Evolutionary conservation across 64 coral and sea anemone species (phyloP), one percentile per base, ranked within the genome.

Genomic region (Montipora sp.): DNA sequence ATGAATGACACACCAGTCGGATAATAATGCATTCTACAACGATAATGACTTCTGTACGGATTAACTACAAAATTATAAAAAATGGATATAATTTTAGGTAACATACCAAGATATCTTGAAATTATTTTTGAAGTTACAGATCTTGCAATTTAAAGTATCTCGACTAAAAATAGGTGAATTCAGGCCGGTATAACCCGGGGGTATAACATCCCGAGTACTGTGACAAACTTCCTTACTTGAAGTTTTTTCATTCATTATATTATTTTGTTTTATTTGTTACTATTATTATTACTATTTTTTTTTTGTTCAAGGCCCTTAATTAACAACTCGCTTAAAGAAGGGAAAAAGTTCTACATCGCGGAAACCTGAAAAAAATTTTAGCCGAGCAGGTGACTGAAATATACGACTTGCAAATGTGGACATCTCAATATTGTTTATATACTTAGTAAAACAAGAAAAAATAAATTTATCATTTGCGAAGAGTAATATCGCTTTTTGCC

Each of bases 381-480:
- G 18, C 4, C 19, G 3, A 71, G 68, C 68, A 71, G 68, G 68
- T 71, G 68, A 8, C 68, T 15, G 22, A 23, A 71, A 71, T 23
- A 71, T 71, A 0, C 14, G 18, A 71, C 3, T 21, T 71, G 68
- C 20, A 3, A 23, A 21, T n/a, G 68, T 71, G 68, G 68, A 71
- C 3, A 71, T 7, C 18, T 8, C 10, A 21, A 71, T 71, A 63
- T 71, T 71, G 68, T 23, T 71, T 71, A 71, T 18, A 23, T 71
- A 71, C 68, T 71, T 27, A 71, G 68, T 71, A 71, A 63, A 71
- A 71, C 68, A 71, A 23, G 68, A 23, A 71, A 23, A 71, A 71
- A 71, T 71, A 71, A 71, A 71, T 71, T 71, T 21, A 71, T 71
- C 18, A 21, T n/a, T 71, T 8, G 68, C 21, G 68, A 20, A 14